A percentile compares a stretch with the other conserved stretches of the same genome.
These are phyloP conservation scores for Cochlearius cochlearius DNA, from an alignment of 2,113 vertebrate genomes.

Conservation along the genomic window DNA sequence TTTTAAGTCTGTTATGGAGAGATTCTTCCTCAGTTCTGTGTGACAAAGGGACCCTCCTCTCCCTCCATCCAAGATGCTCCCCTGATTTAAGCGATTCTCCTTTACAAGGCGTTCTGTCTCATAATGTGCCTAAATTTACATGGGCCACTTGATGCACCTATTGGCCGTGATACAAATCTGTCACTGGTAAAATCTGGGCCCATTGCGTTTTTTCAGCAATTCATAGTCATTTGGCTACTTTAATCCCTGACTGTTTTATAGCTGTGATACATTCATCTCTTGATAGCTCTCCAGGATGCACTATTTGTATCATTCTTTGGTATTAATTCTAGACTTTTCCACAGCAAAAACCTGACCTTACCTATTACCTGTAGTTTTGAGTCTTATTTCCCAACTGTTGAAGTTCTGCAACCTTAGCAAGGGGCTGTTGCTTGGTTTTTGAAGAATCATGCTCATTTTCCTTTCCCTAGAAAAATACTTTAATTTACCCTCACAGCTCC, in stretches of 20 bases:
- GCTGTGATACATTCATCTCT: not conserved
- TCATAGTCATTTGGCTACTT: not conserved
- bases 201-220: not conserved
- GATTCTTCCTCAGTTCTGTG: not conserved
- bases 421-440: not conserved
- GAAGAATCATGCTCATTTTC: not conserved
- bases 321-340: not conserved
- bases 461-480: not conserved
- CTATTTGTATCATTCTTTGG: not conserved
- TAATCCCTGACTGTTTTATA: not conserved
- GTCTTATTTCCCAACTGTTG: not conserved
- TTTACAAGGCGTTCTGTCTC: not conserved
- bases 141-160: not conserved
- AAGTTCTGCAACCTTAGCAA: not conserved
- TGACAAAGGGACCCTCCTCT: not conserved
- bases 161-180: not conserved
- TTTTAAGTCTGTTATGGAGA: not conserved
- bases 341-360: not conserved
- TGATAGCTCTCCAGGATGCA: not conserved
- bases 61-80: not conserved
- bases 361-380: not conserved
- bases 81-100: not conserved
- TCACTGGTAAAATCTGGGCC: not conserved
- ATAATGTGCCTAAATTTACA: not conserved
- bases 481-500: not conserved